phyloP scores from a whole-genome alignment of 2,113 vertebrate genomes.

The Brachyhypopomus gauderio region DNA sequence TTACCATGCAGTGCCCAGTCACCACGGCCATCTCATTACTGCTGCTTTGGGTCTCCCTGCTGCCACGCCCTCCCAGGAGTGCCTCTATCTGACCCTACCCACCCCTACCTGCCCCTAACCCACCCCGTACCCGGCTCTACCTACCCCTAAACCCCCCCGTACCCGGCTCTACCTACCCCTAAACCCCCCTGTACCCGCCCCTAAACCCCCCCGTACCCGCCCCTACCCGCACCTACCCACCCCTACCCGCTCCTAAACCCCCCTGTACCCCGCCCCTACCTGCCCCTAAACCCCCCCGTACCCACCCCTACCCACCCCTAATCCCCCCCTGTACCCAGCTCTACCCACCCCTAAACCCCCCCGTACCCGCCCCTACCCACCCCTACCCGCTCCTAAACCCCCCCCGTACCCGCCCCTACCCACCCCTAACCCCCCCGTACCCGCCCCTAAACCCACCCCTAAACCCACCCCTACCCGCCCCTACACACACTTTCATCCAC shows the following conservation, averaged over 20 bases:
- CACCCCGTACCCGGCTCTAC: conserved; percentile 23
- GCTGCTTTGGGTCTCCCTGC: conserved; percentile 36
- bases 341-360: conserved; percentile 40
- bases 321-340: conserved; percentile 9
- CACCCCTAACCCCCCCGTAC: too few species aligned
- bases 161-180: conserved; percentile 4
- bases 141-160: conserved; percentile 34
- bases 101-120: background rate
- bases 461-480: background rate
- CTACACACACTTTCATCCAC: background rate
- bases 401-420: too few species aligned
- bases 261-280: too few species aligned
- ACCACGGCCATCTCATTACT: conserved; percentile 61
- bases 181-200: too few species aligned
- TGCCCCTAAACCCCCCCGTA: too few species aligned
- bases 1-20: conserved; percentile 59
- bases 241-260: too few species aligned
- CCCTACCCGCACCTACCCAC: too few species aligned
- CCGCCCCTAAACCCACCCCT: conserved; percentile 38
- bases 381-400: too few species aligned
- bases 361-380: conserved; percentile 11
- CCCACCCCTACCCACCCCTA: too few species aligned
- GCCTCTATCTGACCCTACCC: too few species aligned
- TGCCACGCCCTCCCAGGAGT: too few species aligned
- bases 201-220: too few species aligned